Conservation (phyloP, 2,113 vertebrate species). For the Takifugu bimaculatus region DNA sequence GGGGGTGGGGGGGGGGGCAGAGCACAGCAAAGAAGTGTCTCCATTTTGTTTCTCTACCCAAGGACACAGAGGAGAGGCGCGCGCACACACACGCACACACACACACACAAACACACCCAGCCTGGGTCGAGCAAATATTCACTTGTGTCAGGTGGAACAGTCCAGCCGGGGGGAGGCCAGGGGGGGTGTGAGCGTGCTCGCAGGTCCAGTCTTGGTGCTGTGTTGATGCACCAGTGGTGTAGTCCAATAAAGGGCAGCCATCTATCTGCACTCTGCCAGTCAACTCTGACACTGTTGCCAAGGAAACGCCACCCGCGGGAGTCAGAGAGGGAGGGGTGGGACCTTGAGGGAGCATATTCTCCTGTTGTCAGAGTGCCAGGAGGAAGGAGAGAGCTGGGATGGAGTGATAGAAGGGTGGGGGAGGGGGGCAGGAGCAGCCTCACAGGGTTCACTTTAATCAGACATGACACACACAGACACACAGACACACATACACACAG, state of each 20-base stretch:
- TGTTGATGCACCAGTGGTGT: slow-evolving; percentile 70
- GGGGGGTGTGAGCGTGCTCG: slow-evolving; percentile 44
- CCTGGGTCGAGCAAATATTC: slow-evolving; percentile 56
- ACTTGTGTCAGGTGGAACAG: slow-evolving; percentile 57
- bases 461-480: slow-evolving; percentile 64
- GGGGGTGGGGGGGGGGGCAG: neutral
- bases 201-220: slow-evolving; percentile 26
- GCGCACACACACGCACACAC: slow-evolving; percentile 21
- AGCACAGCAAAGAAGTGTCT: slow-evolving; percentile 55
- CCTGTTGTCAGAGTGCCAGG: neutral
- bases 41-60: slow-evolving; percentile 72
- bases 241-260: slow-evolving; percentile 78
- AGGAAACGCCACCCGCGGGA: slow-evolving; percentile 77
- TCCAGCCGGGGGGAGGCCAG: slow-evolving; percentile 57
- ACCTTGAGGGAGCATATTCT: neutral
- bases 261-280: slow-evolving; percentile 78
- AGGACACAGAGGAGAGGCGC: slow-evolving; percentile 62
- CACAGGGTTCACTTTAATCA: slow-evolving; percentile 74
- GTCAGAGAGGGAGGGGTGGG: slow-evolving; percentile 32
- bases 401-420: slow-evolving; percentile 23
- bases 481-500: slow-evolving; percentile 28
- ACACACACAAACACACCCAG: slow-evolving; percentile 13
- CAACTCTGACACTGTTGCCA: slow-evolving; percentile 82
- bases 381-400: slow-evolving; percentile 12
- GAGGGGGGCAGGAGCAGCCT: slow-evolving; percentile 62